Base-by-base conservation (phyloP, 1,140 invertebrate genomes). In the Drosophila ficusphila region DNA sequence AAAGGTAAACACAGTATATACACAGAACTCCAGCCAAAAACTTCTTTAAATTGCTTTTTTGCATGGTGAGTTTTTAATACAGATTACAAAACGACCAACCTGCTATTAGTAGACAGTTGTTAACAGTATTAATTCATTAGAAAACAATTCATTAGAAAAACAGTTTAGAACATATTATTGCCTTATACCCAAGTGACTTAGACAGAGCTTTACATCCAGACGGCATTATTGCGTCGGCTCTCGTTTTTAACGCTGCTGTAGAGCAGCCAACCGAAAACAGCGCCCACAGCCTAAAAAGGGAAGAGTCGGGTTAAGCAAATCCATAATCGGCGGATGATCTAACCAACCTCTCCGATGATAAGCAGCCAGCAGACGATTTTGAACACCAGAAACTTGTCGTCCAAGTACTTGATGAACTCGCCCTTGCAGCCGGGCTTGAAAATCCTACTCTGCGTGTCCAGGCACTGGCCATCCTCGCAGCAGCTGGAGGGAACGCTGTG, bases 361-460 rank as follows among this genome's bases (percentile, higher is more conserved):
- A 90, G 69, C 47, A 90, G 49, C 70, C 73, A 88, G 56, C 78
- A 76, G 5, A 90, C 85, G 23, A 90, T 89, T 31, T 79, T 79
- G 4, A 90, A 90, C 2, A 85, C 58, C 39, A 90, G 34, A 16
- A 90, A 51, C 49, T 90, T 83, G 16, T 53, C 73, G 21, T 89
- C 54, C 16, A 90, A 47, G 39, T 90, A 90, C 18, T 88, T 76
- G 6, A 72, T 67, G 31, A 90, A 90, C 27, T 81, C 70, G 1
- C 46, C 60, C 57, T 89, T 86, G 65, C 89, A 90, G 38, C 89
- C 89, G 7, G 69, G 52, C 2, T 41, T 68, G 25, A 58, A 77
- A 4, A 89, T 23, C 25, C 69, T 81, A 3, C 52, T 23, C 1
- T n/a, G 14, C 4, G 23, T 16, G 44, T 71, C 58, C 5, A 69